Base-by-base conservation (phyloP, 2,797 vertebrate genomes). In the Rachycentron canadum region DNA sequence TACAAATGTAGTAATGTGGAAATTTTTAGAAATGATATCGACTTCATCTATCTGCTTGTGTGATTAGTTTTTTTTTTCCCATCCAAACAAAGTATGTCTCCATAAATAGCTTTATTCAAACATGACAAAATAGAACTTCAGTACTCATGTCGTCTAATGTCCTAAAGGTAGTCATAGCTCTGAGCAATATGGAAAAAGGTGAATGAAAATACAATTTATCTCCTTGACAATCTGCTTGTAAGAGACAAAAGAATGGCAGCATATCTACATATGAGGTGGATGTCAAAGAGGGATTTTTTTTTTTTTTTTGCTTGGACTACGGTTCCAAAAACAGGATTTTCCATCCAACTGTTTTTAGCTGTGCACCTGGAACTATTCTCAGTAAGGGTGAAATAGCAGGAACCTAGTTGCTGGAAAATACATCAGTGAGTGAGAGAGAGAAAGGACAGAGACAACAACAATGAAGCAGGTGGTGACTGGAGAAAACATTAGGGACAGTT, bases 341-440 rank as follows among this genome's bases (percentile, higher is more conserved):
- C 59, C 65, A 62, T 62, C 47, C 25, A 55, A 28, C 69, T 76
- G 41, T 52, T 84, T 78, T 73, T 53, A 78, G 73, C 69, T 50
- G n/a, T 80, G 23, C 74, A 86, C 62, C 73, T 82, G 58, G 72
- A 73, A 81, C 50, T 38, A 40, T 67, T 49, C 67, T 71, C 57
- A 76, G 84, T 71, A 71, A 69, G 53, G 67, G 28, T 69, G 49
- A 88, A 76, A 77, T 41, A 71, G 45, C 26, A 56, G 53, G 49
- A 70, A 72, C 73, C 69, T 73, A 72, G 69, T 60, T 83, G 87
- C 85, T 89, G 82, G 84, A 82, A 85, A 92, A 90, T 38, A 81
- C 77, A 90, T 90, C 68, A 84, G 79, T 69, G 36, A 59, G 26
- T 56, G 32, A 65, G 40, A 36, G 36, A 13, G 41, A 50, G 17